Conservation (phyloP, 2,113 vertebrate species). For the Charina bottae region DNA sequence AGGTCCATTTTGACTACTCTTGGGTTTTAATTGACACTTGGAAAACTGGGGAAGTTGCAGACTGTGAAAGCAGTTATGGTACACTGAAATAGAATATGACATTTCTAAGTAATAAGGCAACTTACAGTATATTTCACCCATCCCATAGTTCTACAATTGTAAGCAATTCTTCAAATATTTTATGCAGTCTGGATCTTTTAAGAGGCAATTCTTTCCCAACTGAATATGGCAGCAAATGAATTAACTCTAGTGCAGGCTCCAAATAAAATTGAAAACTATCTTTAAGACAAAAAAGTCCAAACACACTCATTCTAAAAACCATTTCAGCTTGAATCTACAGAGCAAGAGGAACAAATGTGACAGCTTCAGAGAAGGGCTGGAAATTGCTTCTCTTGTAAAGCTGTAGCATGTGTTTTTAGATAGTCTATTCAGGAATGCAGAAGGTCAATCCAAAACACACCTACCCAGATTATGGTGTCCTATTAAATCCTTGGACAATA, state of each 20-base stretch:
- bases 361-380: constrained; percentile 23
- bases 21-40: neutral
- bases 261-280: constrained; percentile 42
- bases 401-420: constrained; percentile 48
- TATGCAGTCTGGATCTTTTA: neutral
- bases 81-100: neutral
- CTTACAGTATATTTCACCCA: neutral
- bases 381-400: constrained; percentile 28
- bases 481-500: constrained; percentile 59
- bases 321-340: constrained; percentile 19
- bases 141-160: constrained; percentile 14
- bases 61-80: neutral
- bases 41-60: neutral
- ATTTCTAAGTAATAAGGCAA: constrained; percentile 3
- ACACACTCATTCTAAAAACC: constrained; percentile 26
- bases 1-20: neutral
- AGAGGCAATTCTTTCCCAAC: constrained; percentile 36
- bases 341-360: constrained; percentile 5
- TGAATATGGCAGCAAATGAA: constrained; percentile 49
- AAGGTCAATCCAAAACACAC: constrained; percentile 55
- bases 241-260: constrained; percentile 39
- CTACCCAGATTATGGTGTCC: constrained; percentile 24
- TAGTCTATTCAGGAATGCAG: constrained; percentile 56
- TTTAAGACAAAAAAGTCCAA: constrained; percentile 33
- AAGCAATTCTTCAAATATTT: constrained; percentile 12